These are phyloP conservation scores for Trogon surrucura DNA, from an alignment of 2,113 vertebrate species.

Conservation along the genomic window DNA sequence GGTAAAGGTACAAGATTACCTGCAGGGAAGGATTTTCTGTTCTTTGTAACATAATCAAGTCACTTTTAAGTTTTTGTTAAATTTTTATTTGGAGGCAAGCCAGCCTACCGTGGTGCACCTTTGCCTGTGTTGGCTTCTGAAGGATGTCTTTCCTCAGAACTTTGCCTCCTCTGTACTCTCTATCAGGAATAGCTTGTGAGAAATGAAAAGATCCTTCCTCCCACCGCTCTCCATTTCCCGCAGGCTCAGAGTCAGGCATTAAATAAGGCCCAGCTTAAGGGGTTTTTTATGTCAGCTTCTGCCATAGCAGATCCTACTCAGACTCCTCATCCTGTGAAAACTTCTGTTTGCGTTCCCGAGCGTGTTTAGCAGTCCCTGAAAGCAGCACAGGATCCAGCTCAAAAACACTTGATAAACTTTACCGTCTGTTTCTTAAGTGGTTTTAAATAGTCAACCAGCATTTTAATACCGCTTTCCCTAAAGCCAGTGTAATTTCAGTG, in stretches of 20 bases:
- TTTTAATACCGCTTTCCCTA: constrained; percentile 57
- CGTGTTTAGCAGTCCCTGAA: constrained; percentile 24
- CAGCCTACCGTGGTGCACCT: not conserved
- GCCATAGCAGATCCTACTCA: constrained; percentile 22
- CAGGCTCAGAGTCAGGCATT: not conserved
- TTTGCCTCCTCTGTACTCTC: not conserved
- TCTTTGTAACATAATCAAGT: not conserved
- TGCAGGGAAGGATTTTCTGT: not conserved
- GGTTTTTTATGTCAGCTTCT: not conserved
- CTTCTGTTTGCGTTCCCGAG: constrained; percentile 43
- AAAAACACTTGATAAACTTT: constrained; percentile 69
- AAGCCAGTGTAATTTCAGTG: constrained; percentile 64
- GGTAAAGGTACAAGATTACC: not conserved
- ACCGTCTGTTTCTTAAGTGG: constrained; percentile 59
- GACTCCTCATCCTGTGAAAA: constrained; percentile 6
- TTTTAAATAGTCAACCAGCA: constrained; percentile 67
- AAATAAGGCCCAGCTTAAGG: not conserved
- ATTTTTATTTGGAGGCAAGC: not conserved
- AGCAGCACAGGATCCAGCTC: constrained; percentile 12
- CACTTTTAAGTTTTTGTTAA: not conserved
- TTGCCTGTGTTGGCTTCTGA: not conserved
- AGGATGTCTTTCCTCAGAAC: not conserved
- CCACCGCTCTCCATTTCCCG: not conserved
- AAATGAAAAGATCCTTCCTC: constrained; percentile 13
- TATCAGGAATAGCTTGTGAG: constrained; percentile 38